Evolutionary conservation across 2,888 invertebrate species (phyloP).

Genomic region (Sinodicranocentrus sp.): DNA sequence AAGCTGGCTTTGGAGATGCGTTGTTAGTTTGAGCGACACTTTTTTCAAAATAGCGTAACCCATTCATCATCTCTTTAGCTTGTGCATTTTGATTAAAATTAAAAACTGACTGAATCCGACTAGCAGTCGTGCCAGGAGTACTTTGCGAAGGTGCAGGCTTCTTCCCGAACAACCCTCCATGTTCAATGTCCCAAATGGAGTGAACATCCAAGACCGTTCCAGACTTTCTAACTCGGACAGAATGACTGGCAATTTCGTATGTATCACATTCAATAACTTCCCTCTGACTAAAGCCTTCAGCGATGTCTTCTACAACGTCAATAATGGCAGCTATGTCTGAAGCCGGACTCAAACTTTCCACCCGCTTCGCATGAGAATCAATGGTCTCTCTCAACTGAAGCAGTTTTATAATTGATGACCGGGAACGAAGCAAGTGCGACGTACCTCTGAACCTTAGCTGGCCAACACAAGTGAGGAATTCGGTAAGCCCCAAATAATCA

Average conservation of each 20-base stretch:
- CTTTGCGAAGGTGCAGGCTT: too few species aligned
- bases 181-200: constrained; percentile 80
- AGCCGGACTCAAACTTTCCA: constrained; percentile 23
- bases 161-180: constrained; percentile 76
- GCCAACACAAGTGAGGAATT: constrained; percentile 84
- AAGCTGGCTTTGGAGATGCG: constrained; percentile 77
- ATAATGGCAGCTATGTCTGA: constrained; percentile 25
- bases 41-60: constrained; percentile 80
- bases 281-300: constrained; percentile 34
- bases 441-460: constrained; percentile 85
- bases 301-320: neutral
- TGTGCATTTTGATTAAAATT: constrained; percentile 81
- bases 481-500: constrained; percentile 77
- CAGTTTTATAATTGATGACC: constrained; percentile 78
- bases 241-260: constrained; percentile 79
- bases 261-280: constrained; percentile 18
- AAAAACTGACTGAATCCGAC: constrained; percentile 81
- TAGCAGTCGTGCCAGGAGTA: constrained; percentile 72
- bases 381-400: neutral
- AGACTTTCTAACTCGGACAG: constrained; percentile 81
- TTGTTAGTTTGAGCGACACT: constrained; percentile 73
- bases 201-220: constrained; percentile 82
- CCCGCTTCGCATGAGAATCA: neutral
- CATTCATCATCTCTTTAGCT: constrained; percentile 82
- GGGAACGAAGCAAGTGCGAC: constrained; percentile 83